Conservation (phyloP, 2,797 vertebrate genomes). For the Leuciscus waleckii region DNA sequence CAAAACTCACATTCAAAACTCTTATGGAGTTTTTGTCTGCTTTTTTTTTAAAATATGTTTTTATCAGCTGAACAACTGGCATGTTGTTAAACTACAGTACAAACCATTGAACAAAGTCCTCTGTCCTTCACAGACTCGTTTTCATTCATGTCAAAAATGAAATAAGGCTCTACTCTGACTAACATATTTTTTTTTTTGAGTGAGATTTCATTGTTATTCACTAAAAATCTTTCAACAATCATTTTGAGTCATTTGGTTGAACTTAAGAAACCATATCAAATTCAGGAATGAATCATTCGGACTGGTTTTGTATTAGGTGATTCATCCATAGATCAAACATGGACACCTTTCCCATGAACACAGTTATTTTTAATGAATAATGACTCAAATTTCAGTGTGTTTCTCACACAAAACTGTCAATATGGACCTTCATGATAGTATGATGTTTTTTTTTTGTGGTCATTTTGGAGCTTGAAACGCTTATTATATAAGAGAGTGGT, state of each 20-base stretch:
- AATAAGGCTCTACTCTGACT: not conserved
- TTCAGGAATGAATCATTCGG: not conserved
- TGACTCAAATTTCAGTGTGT: not conserved
- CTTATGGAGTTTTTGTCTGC: not conserved
- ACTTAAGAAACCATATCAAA: not conserved
- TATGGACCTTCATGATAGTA: not conserved
- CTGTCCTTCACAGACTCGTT: not conserved
- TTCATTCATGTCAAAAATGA: not conserved
- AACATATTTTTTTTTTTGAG: not conserved
- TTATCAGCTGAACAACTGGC: not conserved
- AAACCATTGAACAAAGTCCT: not conserved
- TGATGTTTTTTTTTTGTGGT: not conserved
- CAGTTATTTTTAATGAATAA: not conserved
- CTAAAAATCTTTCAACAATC: not conserved
- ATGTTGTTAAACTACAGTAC: not conserved
- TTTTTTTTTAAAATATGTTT: not conserved
- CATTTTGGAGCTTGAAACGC: not conserved
- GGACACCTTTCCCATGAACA: not conserved
- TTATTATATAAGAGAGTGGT: not conserved
- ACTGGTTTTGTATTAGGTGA: not conserved
- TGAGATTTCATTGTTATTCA: not conserved
- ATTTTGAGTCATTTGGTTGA: not conserved
- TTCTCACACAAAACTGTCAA: not conserved
- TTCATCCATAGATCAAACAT: not conserved
- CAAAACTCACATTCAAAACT: not conserved